Base-by-base conservation (phyloP, 2,888 invertebrate species). In the Ganaspis brasiliensis region DNA sequence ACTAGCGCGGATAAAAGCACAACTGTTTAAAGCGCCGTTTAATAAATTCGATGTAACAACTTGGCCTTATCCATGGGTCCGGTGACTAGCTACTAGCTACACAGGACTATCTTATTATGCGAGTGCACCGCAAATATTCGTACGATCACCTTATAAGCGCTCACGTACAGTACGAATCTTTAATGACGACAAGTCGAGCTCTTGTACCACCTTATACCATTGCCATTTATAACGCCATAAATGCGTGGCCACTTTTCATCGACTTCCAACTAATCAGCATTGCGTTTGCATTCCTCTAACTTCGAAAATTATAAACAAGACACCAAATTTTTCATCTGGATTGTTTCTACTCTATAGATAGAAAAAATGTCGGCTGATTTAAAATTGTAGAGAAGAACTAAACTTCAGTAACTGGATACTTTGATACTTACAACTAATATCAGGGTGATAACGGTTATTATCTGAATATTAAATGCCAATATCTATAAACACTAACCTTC, bases 81-180 rank as follows among this genome's bases (percentile, higher is more conserved):
- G 71, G 10, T n/a, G 67, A 31, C 19, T 73, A 52, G 77, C 75
- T 76, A 72, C 77, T 76, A 77, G 55, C 52, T 74, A 21, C 63
- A 49, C 49, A 73, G 61, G 80, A 61, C 80, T 82, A 83, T 82
- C 84, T 83, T 84, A 83, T 84, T 82, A 84, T 82, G 81, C 82
- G 81, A 75, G 77, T 74, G 74, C 78, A 82, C 82, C 80, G 80
- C 82, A 76, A 82, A 78, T 78, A 80, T 78, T 73, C 78, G 74
- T 77, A 63, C 81, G 73, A 71, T 74, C 72, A 74, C 72, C 73
- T 72, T 57, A 67, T 74, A 67, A 56, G 74, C 49, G 74, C 52
- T 40, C 57, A 52, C 71, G 70, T 73, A 61, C 37, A 24, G 52
- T 72, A 40, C 75, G 63, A 75, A 72, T 72, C 71, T 67, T 75